Evolutionary conservation across 1,140 invertebrate genomes (phyloP).

Genomic region (Nephila pilipes): DNA sequence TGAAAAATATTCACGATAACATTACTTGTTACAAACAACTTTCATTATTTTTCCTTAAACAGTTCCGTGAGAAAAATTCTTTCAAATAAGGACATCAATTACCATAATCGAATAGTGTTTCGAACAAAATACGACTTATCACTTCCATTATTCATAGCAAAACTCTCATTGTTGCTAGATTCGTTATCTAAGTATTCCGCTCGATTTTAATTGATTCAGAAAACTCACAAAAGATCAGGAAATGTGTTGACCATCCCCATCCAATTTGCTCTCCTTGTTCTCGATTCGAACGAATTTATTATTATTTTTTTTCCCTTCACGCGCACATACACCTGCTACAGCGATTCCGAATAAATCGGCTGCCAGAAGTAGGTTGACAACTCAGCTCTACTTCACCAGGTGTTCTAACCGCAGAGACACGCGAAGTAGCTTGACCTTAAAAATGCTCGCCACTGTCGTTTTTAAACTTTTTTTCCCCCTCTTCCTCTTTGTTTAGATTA

Average conservation of each 20-base stretch:
- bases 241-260: neutral
- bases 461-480: neutral
- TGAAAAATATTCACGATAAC: no score
- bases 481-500: neutral
- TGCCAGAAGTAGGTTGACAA: slow-evolving; percentile 26
- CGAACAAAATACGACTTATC: neutral
- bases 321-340: neutral
- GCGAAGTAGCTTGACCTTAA: neutral
- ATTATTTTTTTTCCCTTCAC: neutral
- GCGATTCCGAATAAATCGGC: slow-evolving; percentile 5
- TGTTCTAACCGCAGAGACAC: slow-evolving; percentile 28
- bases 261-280: neutral
- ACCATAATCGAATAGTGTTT: neutral
- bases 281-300: neutral
- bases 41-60: neutral
- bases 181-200: neutral
- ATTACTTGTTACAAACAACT: no score
- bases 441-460: neutral
- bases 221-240: neutral
- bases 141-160: neutral
- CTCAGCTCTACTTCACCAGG: slow-evolving; percentile 16
- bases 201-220: neutral
- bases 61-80: neutral
- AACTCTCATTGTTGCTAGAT: neutral
- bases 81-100: neutral